Evolutionary conservation across 1,140 invertebrate genomes (phyloP).

Genomic region (Solenopsis fugax): DNA sequence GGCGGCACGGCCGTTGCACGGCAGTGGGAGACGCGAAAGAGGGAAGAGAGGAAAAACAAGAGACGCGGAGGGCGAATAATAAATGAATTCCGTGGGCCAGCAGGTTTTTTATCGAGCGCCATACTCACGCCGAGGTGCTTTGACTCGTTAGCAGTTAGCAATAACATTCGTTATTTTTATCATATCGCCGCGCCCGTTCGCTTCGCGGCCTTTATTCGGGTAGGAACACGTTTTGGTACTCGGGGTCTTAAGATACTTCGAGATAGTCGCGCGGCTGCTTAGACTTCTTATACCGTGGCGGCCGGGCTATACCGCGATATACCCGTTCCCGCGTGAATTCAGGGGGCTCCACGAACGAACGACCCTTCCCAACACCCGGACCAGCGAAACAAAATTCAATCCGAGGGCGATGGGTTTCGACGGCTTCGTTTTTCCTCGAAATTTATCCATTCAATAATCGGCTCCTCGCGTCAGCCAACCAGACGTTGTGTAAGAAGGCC

Average conservation of each 20-base stretch:
- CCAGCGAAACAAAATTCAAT: conserved; percentile 71
- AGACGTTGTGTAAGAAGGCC: conserved; percentile 19
- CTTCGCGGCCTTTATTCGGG: conserved; percentile 81
- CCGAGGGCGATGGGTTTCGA: conserved; percentile 31
- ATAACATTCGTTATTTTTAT: conserved; percentile 85
- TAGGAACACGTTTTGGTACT: conserved; percentile 85
- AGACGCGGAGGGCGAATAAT: conserved; percentile 58
- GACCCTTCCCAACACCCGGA: conserved; percentile 23
- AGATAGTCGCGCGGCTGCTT: conserved; percentile 76
- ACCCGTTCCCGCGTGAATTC: conserved; percentile 50
- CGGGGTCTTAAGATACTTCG: conserved; percentile 81
- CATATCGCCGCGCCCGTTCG: conserved; percentile 78
- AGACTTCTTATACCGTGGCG: conserved; percentile 73
- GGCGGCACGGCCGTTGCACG: conserved; percentile 19
- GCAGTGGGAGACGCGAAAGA: neutral
- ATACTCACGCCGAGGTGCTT: conserved; percentile 80
- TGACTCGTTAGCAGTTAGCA: conserved; percentile 84
- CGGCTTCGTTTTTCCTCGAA: conserved; percentile 32
- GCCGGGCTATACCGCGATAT: too few species aligned
- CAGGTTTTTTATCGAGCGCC: conserved; percentile 78
- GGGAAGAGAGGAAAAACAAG: conserved; percentile 1
- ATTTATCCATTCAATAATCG: conserved; percentile 76
- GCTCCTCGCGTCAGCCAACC: neutral
- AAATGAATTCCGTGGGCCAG: conserved; percentile 75
- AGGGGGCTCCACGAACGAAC: conserved; percentile 48